A percentile compares a stretch with the other conserved stretches of the same genome.
Conservation (phyloP, 1,140 invertebrate species). For the Globodera rostochiensis region DNA sequence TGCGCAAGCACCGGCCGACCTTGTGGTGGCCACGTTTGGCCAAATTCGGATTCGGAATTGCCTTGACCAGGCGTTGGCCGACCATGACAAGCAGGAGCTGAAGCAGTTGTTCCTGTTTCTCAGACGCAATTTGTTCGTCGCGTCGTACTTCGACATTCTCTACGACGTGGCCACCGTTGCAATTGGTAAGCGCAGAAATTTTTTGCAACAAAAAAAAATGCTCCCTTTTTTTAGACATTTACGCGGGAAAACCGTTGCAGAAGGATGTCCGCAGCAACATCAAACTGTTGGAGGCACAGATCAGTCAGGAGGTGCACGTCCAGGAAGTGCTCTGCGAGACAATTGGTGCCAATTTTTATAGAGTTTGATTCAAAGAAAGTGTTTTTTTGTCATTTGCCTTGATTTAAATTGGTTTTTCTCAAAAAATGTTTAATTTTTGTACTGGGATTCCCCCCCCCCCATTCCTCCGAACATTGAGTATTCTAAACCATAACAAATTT, state of each 20-base stretch:
- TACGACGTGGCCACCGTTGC: constrained; percentile 39
- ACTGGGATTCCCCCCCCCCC: too few species aligned
- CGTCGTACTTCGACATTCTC: constrained; percentile 47
- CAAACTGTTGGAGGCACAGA: background rate
- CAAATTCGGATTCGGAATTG: constrained; percentile 43
- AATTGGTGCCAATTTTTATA: background rate
- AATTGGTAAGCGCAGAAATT: background rate
- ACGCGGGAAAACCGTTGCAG: constrained; percentile 10
- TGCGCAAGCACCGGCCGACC: constrained; percentile 16
- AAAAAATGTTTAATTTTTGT: too few species aligned
- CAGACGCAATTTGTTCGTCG: constrained; percentile 37
- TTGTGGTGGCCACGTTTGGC: constrained; percentile 51
- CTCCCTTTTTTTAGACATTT: constrained; percentile 26
- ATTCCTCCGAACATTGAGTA: too few species aligned
- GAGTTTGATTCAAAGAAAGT: too few species aligned
- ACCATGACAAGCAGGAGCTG: constrained; percentile 29
- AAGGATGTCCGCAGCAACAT: background rate
- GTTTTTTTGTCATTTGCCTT: too few species aligned
- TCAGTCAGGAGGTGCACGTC: background rate
- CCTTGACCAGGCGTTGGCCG: constrained; percentile 35
- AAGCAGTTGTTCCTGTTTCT: constrained; percentile 38
- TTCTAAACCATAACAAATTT: too few species aligned
- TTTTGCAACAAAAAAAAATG: background rate
- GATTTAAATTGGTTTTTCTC: too few species aligned
- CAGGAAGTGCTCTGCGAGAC: constrained; percentile 3